These are phyloP conservation scores for Peromyscus eremicus DNA, from an alignment of 2,797 vertebrate genomes.

Conservation along the genomic window DNA sequence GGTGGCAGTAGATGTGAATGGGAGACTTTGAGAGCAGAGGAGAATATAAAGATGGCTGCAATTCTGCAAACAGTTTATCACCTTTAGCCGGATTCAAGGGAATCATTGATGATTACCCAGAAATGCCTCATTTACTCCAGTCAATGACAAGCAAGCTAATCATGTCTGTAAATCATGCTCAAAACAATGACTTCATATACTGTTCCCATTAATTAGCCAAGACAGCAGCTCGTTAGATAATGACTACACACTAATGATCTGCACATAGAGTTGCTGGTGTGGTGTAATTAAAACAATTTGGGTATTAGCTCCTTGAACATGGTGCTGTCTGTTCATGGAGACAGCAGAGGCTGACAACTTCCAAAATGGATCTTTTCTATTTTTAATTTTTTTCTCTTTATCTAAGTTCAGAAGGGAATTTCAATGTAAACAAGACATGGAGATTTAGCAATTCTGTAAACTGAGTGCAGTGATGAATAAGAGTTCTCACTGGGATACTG, in stretches of 20 bases:
- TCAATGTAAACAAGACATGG: background rate
- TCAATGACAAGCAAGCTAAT: conserved; percentile 48
- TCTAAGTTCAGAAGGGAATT: conserved; percentile 1
- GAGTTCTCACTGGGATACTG: background rate
- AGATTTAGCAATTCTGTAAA: background rate
- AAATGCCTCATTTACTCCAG: conserved; percentile 45
- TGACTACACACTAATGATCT: background rate
- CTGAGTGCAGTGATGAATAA: background rate
- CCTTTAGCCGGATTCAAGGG: conserved; percentile 23
- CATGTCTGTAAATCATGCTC: conserved; percentile 54
- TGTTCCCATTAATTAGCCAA: conserved; percentile 42
- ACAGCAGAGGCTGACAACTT: background rate
- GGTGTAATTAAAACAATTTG: conserved; percentile 35
- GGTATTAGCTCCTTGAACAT: background rate
- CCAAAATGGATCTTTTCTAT: background rate
- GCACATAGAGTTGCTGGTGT: background rate
- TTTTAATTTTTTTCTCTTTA: background rate
- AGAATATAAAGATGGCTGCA: background rate
- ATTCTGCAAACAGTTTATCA: background rate
- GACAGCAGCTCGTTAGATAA: conserved; percentile 41
- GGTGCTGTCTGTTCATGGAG: conserved; percentile 11
- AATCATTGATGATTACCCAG: background rate
- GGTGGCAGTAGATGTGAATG: background rate
- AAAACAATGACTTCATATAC: conserved; percentile 53
- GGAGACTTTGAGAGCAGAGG: background rate